Conservation (phyloP, 2,113 vertebrate species). For the Thomomys bottae region DNA sequence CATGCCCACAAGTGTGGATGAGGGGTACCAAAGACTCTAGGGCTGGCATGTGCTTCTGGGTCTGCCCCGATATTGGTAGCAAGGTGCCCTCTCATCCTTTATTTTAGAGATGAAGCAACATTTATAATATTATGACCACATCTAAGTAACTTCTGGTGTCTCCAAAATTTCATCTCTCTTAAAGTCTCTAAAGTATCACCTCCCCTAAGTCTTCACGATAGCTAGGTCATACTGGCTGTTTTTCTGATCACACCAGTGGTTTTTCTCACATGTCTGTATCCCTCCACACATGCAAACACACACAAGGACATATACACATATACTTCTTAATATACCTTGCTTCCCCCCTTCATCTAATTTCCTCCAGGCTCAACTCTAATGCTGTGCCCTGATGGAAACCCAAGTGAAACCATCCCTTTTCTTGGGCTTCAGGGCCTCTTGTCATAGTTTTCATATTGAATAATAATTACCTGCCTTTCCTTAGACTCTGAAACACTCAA, state of each 20-base stretch:
- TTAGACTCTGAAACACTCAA: not conserved
- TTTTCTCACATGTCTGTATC: not conserved
- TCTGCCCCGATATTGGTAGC: not conserved
- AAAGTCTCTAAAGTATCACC: too few relatives aligned
- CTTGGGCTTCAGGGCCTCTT: too few relatives aligned
- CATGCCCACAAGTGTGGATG: not conserved
- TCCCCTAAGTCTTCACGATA: not conserved
- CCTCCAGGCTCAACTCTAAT: not conserved
- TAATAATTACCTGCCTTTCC: not conserved
- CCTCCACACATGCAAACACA: not conserved
- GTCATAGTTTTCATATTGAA: constrained; percentile 5
- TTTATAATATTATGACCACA: not conserved
- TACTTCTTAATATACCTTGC: not conserved
- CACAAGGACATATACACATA: not conserved
- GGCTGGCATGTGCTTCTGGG: not conserved
- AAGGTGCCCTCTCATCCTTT: not conserved
- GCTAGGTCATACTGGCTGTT: not conserved
- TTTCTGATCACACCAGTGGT: not conserved
- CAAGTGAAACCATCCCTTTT: not conserved
- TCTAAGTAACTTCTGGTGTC: not conserved
- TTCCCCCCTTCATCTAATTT: not conserved
- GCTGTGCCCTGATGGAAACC: not conserved
- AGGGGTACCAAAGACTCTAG: not conserved
- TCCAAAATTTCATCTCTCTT: not conserved
- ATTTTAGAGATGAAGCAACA: not conserved